Percentiles rank a stretch among this genome's conserved stretches.
phyloP scores from a whole-genome alignment of 2,113 vertebrate genomes.

The Lophotis ruficrista region DNA sequence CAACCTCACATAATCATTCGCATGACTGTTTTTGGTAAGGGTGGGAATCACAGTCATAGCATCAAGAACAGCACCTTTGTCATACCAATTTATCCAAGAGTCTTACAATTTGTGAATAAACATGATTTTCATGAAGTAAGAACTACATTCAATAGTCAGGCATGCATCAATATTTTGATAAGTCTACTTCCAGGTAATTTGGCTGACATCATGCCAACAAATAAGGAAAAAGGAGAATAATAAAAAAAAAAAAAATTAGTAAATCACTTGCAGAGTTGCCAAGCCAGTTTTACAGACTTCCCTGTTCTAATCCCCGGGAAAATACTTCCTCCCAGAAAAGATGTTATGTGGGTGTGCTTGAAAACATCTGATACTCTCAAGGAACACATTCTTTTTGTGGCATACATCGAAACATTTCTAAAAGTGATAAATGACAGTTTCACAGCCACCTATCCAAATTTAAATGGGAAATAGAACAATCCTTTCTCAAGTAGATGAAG shows the following conservation, averaged over 20 bases:
- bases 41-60: neutral
- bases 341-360: slow-evolving; percentile 60
- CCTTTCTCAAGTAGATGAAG: neutral
- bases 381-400: slow-evolving; percentile 28
- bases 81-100: neutral
- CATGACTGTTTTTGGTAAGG: neutral
- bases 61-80: neutral
- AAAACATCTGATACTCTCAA: slow-evolving; percentile 59
- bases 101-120: neutral
- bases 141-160: neutral
- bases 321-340: slow-evolving; percentile 57
- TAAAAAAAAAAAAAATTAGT: neutral
- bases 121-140: neutral
- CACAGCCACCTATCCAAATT: slow-evolving; percentile 29
- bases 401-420: slow-evolving; percentile 8
- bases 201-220: neutral
- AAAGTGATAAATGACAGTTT: slow-evolving; percentile 31
- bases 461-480: slow-evolving; percentile 27
- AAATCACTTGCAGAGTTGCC: neutral
- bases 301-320: slow-evolving; percentile 8
- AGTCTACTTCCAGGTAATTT: neutral
- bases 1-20: neutral
- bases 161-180: neutral
- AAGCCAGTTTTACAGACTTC: neutral
- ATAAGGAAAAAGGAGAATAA: neutral